Conservation (phyloP, 92 coral and sea anemone genomes). For the Palythoa grandis region DNA sequence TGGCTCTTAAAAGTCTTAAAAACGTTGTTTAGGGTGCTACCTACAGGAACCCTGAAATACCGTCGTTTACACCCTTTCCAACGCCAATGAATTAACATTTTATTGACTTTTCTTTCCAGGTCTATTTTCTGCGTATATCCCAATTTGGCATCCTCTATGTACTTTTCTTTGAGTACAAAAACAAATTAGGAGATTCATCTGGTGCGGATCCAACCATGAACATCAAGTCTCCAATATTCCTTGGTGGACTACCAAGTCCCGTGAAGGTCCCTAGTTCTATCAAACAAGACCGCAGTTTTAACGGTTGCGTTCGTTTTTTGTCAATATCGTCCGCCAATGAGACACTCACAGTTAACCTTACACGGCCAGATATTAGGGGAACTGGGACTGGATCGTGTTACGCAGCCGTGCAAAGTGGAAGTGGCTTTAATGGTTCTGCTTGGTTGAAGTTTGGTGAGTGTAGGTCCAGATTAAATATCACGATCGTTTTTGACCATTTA, state of each 20-base stretch:
- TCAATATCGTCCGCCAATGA: slow-evolving; percentile 44
- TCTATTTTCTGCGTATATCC: slow-evolving; percentile 55
- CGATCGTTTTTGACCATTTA: too few species aligned
- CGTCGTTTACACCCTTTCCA: too few species aligned
- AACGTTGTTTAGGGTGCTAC: too few species aligned
- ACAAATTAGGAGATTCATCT: slow-evolving; percentile 34
- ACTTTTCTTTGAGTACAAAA: slow-evolving; percentile 65
- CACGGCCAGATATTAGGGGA: slow-evolving; percentile 49
- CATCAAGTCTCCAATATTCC: slow-evolving; percentile 64
- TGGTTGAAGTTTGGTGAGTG: slow-evolving; percentile 82
- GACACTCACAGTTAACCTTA: slow-evolving; percentile 52
- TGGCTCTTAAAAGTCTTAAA: too few species aligned
- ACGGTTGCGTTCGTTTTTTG: slow-evolving; percentile 66
- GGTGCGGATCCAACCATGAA: slow-evolving; percentile 33
- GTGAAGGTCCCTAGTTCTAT: slow-evolving; percentile 67
- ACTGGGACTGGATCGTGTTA: slow-evolving; percentile 57
- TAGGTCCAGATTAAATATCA: neutral
- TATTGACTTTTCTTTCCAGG: slow-evolving; percentile 43
- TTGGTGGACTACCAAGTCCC: slow-evolving; percentile 79
- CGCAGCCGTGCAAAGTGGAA: slow-evolving; percentile 59
- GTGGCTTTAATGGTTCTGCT: slow-evolving; percentile 75
- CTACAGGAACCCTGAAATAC: too few species aligned
- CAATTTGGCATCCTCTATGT: slow-evolving; percentile 74
- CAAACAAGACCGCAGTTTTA: slow-evolving; percentile 66
- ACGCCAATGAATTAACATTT: too few species aligned